Evolutionary conservation across 1,140 invertebrate genomes (phyloP), one percentile per base, ranked within the genome.

Genomic region (Mylabris phalerata): DNA sequence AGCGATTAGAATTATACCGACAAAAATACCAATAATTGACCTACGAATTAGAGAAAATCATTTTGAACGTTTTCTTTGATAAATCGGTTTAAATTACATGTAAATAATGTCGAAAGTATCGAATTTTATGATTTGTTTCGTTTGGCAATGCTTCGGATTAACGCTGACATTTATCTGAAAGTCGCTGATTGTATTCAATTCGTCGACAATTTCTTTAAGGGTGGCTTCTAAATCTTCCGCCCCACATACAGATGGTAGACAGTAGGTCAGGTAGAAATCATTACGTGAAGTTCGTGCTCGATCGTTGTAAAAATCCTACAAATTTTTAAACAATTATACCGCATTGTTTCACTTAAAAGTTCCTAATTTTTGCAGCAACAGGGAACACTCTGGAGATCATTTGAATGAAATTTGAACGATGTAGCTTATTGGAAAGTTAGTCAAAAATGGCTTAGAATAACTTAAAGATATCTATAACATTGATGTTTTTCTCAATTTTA

Each of bases 251-350:
- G 78, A 77, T 0, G 84, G 84, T 5, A 84, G 75, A 60, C 84
- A 87, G 2, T 84, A 77, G n/a, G 81, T 82, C 80, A 82, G 85
- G 48, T 81, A 77, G 0, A 85, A 45, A 49, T 66, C 64, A 43
- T 67, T 64, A 40, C 67, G 40, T 4, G 60, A 44, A 19, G 48
- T 59, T 43, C 65, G 65, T 1, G 59, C 55, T 2, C 50, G 39
- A 50, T 69, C 63, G 44, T 65, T 47, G 10, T 54, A 19, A 40
- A 52, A 60, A n/a, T 39, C 54, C 57, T 65, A 38, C 19, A 55
- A 57, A 43, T 19, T 19, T 19, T 13, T 13, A 13, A 13, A 13
- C 13, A 19, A 19, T 19, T 2, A 19, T 19, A 19, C 19, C 19
- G 19, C 19, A 19, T 19, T 19, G 19, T 19, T 19, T 19, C 19